Evolutionary conservation across 2,113 vertebrate species (phyloP).

Genomic region (Acanthochromis polyacanthus): DNA sequence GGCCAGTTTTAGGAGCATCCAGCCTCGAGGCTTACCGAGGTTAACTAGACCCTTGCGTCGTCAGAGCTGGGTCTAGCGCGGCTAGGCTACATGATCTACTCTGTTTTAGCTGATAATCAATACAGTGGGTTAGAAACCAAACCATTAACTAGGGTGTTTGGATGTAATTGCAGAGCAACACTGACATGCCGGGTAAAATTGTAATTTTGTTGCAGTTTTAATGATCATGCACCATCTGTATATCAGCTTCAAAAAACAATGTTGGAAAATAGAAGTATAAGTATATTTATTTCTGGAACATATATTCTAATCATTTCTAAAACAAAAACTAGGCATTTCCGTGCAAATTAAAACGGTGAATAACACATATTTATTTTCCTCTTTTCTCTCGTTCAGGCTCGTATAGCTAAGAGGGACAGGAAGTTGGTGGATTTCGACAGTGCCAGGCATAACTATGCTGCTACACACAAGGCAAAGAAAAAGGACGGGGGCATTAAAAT

Average conservation of each 20-base stretch:
- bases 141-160: too few species aligned
- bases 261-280: not conserved
- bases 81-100: too few species aligned
- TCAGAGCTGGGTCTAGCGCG: too few species aligned
- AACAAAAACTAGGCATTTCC: not conserved
- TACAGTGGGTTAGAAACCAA: not conserved
- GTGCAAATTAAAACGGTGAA: not conserved
- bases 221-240: not conserved
- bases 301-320: not conserved
- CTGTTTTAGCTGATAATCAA: not conserved
- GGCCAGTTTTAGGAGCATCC: too few species aligned
- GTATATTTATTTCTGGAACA: not conserved
- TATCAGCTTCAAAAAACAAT: not conserved
- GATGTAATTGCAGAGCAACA: not conserved
- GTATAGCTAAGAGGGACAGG: constrained; percentile 96
- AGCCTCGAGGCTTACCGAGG: too few species aligned
- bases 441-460: constrained; percentile 94
- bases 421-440: constrained; percentile 98
- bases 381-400: constrained; percentile 82
- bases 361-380: not conserved
- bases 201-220: not conserved
- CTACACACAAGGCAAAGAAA: constrained; percentile 96
- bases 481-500: constrained; percentile 95
- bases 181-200: not conserved
- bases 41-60: too few species aligned